phyloP scores from a whole-genome alignment of 23 tunicate species.

The Styela clava region DNA sequence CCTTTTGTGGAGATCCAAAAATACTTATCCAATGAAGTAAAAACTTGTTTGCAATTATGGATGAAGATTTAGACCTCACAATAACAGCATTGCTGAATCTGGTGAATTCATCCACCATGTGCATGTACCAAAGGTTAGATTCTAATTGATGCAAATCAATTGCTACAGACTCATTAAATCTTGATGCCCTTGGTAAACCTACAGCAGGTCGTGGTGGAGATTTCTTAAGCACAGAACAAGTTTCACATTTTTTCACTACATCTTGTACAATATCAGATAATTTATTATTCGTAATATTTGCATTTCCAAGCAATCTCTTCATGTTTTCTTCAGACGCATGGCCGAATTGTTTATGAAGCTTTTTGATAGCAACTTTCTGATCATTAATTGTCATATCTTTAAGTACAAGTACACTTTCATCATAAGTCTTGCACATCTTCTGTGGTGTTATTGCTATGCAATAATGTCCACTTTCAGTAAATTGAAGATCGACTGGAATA shows the following conservation, averaged over 20 bases:
- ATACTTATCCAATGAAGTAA: conserved; percentile 16
- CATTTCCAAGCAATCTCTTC: not conserved
- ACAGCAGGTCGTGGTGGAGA: no score
- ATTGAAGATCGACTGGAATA: not conserved
- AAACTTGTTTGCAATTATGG: conserved; percentile 19
- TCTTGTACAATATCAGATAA: not conserved
- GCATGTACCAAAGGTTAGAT: conserved; percentile 24
- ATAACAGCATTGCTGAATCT: conserved; percentile 29
- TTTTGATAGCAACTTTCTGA: not conserved
- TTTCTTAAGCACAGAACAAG: no score
- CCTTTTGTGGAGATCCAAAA: conserved; percentile 24
- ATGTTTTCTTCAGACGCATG: conserved; percentile 23
- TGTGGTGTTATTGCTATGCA: conserved; percentile 20
- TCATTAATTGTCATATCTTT: not conserved
- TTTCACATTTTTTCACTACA: conserved; percentile 15
- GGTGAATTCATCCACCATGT: conserved; percentile 28
- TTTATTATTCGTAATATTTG: not conserved
- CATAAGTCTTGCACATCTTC: not conserved
- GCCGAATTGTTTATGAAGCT: conserved; percentile 26
- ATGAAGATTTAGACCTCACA: conserved; percentile 9
- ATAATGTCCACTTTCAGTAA: conserved; percentile 26
- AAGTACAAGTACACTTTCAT: not conserved
- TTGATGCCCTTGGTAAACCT: conserved; percentile 14
- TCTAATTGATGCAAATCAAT: conserved; percentile 26
- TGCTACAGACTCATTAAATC: conserved; percentile 22